A percentile compares a stretch with the other conserved stretches of the same genome.
Conservation (phyloP, 2,888 invertebrate species). For the Hirtodrosophila cameraria region DNA sequence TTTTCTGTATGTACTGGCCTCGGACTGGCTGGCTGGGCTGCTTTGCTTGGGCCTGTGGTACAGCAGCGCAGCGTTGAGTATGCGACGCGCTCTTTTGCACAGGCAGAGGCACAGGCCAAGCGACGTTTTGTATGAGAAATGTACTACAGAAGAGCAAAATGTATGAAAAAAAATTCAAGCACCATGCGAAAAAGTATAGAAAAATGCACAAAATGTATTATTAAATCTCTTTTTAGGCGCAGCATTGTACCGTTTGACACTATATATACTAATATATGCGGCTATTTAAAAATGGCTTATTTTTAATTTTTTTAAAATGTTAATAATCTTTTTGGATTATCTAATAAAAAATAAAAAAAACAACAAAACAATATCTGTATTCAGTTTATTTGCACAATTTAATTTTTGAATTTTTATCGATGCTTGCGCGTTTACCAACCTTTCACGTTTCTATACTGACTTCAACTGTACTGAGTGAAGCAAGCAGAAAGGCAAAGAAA, state of each 20-base stretch:
- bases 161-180: slow-evolving; percentile 27
- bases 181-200: slow-evolving; percentile 23
- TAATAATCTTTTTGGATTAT: neutral
- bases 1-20: slow-evolving; percentile 72
- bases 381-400: slow-evolving; percentile 23
- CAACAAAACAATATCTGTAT: slow-evolving; percentile 27
- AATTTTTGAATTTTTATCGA: neutral
- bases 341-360: neutral
- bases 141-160: slow-evolving; percentile 44
- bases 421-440: slow-evolving; percentile 63
- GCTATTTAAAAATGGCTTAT: slow-evolving; percentile 1
- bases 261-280: neutral
- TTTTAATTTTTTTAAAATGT: neutral
- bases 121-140: slow-evolving; percentile 57
- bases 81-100: slow-evolving; percentile 63
- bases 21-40: slow-evolving; percentile 39
- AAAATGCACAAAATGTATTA: slow-evolving; percentile 16
- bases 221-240: neutral
- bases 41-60: slow-evolving; percentile 58
- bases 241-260: neutral
- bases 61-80: slow-evolving; percentile 62
- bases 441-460: slow-evolving; percentile 57
- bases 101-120: slow-evolving; percentile 42
- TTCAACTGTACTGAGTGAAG: slow-evolving; percentile 69
- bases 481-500: slow-evolving; percentile 50